A percentile compares a stretch with the other conserved stretches of the same genome.
phyloP scores from a whole-genome alignment of 2,888 invertebrate species.

The Nysson spinosus region DNA sequence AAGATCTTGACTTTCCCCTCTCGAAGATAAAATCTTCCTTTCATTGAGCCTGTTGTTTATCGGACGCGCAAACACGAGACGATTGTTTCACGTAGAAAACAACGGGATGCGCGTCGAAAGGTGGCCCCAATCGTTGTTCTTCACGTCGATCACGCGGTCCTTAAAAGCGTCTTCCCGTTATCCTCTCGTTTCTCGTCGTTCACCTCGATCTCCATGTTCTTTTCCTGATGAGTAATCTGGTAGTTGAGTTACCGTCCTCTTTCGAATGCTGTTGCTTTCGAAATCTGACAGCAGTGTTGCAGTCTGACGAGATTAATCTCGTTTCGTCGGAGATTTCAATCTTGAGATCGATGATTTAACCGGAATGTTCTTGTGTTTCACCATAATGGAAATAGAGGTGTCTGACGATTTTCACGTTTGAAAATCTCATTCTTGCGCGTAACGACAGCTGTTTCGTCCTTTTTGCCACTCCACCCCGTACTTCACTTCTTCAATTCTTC shows the following conservation, averaged over 20 bases:
- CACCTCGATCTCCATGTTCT: slow-evolving; percentile 11
- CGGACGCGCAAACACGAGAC: slow-evolving; percentile 62
- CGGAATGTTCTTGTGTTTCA: slow-evolving; percentile 16
- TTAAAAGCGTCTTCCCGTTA: slow-evolving; percentile 26
- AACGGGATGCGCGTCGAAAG: slow-evolving; percentile 60
- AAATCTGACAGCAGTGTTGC: slow-evolving; percentile 18
- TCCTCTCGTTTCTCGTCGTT: slow-evolving; percentile 19
- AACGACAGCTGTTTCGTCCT: slow-evolving; percentile 26
- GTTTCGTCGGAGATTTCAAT: background rate
- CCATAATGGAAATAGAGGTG: background rate
- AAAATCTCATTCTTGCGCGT: slow-evolving; percentile 51
- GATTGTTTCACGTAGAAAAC: slow-evolving; percentile 62
- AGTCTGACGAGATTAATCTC: slow-evolving; percentile 12
- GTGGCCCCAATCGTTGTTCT: slow-evolving; percentile 36
- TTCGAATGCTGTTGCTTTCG: no score
- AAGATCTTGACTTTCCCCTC: no score
- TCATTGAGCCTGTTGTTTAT: no score
- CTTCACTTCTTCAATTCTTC: background rate
- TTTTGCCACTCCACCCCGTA: slow-evolving; percentile 7
- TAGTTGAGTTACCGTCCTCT: background rate
- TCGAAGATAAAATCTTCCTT: no score
- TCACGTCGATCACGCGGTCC: slow-evolving; percentile 35
- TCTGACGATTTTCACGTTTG: slow-evolving; percentile 11
- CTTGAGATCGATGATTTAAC: slow-evolving; percentile 6
- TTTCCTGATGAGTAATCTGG: background rate